phyloP scores from a whole-genome alignment of 2,113 vertebrate genomes.

The Phyllostomus discolor region DNA sequence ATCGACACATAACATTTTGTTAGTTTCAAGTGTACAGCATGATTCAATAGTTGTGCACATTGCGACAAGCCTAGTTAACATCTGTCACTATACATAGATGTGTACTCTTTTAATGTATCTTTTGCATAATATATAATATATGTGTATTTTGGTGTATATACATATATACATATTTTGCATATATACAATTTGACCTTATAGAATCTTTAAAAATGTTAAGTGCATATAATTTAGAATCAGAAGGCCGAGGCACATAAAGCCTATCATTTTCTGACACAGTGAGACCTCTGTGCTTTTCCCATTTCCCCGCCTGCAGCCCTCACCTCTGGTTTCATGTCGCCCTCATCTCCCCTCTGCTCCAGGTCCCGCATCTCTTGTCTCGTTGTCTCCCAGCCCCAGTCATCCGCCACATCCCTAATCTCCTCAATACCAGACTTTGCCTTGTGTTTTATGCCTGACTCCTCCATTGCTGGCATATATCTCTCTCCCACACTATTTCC shows the following conservation, averaged over 20 bases:
- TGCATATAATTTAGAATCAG: neutral
- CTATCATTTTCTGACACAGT: neutral
- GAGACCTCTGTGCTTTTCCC: neutral
- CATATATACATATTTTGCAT: neutral
- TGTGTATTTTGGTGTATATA: neutral
- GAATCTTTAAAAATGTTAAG: neutral
- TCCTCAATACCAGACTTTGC: neutral
- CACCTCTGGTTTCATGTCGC: neutral
- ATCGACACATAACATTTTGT: neutral
- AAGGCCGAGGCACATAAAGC: neutral
- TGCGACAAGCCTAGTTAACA: neutral
- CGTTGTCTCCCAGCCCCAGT: neutral
- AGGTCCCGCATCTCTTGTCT: neutral
- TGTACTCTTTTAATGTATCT: neutral
- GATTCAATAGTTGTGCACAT: neutral
- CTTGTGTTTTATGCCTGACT: slow-evolving; percentile 12
- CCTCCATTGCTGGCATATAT: neutral
- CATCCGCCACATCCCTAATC: neutral
- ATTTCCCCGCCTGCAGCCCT: neutral
- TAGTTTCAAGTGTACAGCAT: neutral
- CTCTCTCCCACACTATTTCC: neutral
- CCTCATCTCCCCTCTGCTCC: neutral
- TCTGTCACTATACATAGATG: neutral
- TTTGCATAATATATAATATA: neutral
- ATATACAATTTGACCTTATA: neutral